Base-by-base conservation (phyloP, 1,140 invertebrate genomes). In the Aculops lycopersici region DNA sequence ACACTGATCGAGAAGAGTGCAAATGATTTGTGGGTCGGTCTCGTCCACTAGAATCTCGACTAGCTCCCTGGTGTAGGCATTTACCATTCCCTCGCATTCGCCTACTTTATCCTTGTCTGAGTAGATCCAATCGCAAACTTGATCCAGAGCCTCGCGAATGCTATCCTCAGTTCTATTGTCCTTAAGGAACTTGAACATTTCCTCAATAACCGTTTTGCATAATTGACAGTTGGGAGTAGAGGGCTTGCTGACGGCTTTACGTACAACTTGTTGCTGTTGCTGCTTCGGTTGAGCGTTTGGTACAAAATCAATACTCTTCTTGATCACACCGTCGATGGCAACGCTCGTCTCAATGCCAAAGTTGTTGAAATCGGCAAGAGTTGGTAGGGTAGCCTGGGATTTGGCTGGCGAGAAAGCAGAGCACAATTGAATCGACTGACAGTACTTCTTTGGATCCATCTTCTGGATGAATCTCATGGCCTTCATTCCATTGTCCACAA, bases 171-270 rank as follows among this genome's bases (percentile, higher is more conserved):
- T 47, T 37, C 15, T n/a, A 20, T 47, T 43, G 17, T 48, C 37
- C 18, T 47, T 45, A 12, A 47, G 20, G 17, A 47, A 15, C 12
- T n/a, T 14, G 17, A 39, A 17, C 12, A 47, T 38, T 16, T 20
- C 35, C 17, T 47, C 14, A 17, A 47, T 36, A 42, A 47, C 17
- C 20, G 24, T 38, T 37, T 48, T 47, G 31, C 46, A 47, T 3
- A 47, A 17, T 16, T 37, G 21, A 31, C 46, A 47, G n/a, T 47
- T 37, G 24, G 24, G 24, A 31, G 8, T n/a, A 8, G 8, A 8
- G n/a, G 24, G 24, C n/a, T 31, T 31, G n/a, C n/a, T n/a, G n/a
- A n/a, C n/a, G n/a, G n/a, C n/a, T n/a, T n/a, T n/a, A n/a, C n/a
- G n/a, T n/a, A n/a, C n/a, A n/a, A n/a, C n/a, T n/a, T n/a, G n/a